Evolutionary conservation across 2,797 vertebrate species (phyloP).

Genomic region (Parauchenoglanis punctatus): DNA sequence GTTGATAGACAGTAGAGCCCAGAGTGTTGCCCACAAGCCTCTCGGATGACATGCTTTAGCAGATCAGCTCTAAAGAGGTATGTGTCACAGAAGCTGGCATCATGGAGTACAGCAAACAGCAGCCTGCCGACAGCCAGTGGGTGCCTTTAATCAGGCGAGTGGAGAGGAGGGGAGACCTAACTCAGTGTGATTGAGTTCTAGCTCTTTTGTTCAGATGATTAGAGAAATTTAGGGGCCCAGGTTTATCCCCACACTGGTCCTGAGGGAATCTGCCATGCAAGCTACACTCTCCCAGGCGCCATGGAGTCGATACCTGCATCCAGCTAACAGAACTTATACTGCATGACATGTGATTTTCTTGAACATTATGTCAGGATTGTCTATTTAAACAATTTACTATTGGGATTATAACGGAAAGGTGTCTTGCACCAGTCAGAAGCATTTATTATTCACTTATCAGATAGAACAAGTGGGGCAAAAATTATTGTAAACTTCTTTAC

Average conservation of each 20-base stretch:
- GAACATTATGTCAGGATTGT: background rate
- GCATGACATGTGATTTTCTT: background rate
- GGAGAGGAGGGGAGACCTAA: constrained; percentile 61
- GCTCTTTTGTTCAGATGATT: constrained; percentile 23
- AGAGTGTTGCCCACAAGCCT: constrained; percentile 48
- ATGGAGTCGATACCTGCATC: background rate
- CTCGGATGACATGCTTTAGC: constrained; percentile 70
- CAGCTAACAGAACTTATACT: background rate
- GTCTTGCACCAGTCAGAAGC: background rate
- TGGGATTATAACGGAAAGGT: background rate
- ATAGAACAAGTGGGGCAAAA: background rate
- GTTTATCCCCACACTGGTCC: constrained; percentile 12
- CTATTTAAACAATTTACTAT: background rate
- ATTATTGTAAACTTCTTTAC: background rate
- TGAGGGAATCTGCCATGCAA: constrained; percentile 17
- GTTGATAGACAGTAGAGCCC: constrained; percentile 70
- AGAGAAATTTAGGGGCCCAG: constrained; percentile 19
- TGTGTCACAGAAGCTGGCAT: constrained; percentile 67
- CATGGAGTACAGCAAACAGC: constrained; percentile 70
- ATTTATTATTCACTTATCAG: background rate
- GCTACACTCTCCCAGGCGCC: background rate
- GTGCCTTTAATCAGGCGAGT: constrained; percentile 66
- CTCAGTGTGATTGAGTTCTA: constrained; percentile 35
- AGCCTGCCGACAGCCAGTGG: constrained; percentile 55
- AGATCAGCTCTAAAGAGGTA: constrained; percentile 69